These are phyloP conservation scores for Malurus elegans DNA, from an alignment of 2,113 vertebrate species.

Conservation along the genomic window DNA sequence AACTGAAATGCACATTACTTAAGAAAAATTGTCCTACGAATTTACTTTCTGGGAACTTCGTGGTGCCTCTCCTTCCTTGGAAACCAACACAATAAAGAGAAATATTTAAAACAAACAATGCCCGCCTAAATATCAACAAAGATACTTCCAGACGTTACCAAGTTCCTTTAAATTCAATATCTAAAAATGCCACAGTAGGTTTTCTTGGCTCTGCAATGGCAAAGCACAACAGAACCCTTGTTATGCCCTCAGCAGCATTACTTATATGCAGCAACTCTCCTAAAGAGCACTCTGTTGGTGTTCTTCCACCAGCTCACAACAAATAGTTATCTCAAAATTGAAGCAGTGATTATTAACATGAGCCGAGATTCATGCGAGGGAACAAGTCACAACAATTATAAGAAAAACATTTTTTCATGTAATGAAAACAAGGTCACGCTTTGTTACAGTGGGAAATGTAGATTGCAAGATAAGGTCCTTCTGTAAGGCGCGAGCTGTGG, in stretches of 20 bases:
- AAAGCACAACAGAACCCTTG: conserved; percentile 61
- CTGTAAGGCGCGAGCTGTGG: conserved; percentile 68
- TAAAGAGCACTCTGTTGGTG: conserved; percentile 64
- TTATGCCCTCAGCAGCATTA: not conserved
- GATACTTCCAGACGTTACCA: not conserved
- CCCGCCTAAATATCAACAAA: not conserved
- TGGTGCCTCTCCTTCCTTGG: not conserved
- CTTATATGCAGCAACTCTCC: conserved; percentile 51
- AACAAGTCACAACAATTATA: conserved; percentile 44
- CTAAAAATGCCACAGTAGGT: conserved; percentile 23
- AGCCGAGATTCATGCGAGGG: not conserved
- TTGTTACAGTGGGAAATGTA: conserved; percentile 73
- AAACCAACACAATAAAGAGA: not conserved
- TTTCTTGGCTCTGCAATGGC: conserved; percentile 48
- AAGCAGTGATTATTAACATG: conserved; percentile 47
- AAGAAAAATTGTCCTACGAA: not conserved
- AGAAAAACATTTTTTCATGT: conserved; percentile 68
- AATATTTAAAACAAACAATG: not conserved
- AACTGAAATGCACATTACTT: not conserved
- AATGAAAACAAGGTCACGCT: conserved; percentile 77
- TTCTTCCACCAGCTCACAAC: conserved; percentile 48
- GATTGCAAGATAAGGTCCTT: conserved; percentile 79
- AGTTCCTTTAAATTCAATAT: conserved; percentile 48
- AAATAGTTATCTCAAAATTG: conserved; percentile 57
- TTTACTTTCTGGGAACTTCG: not conserved